A percentile compares a stretch with the other conserved stretches of the same genome.
Evolutionary conservation across 1,140 invertebrate genomes (phyloP).

Genomic region (Lysiphlebus fabarum): DNA sequence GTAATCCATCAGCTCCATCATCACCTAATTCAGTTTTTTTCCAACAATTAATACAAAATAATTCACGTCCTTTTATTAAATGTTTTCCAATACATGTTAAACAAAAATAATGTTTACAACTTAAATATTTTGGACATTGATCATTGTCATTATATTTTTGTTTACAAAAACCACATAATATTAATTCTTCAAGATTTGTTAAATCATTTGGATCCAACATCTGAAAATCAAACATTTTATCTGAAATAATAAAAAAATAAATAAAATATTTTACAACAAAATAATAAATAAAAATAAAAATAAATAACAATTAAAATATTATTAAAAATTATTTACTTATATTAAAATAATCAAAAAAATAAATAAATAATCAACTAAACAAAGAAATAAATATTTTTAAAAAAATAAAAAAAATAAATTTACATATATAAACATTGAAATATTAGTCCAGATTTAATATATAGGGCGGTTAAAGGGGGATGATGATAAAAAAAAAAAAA

Average conservation of each 20-base stretch:
- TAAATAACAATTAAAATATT: neutral
- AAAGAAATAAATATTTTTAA: too few species aligned
- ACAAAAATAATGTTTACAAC: conserved; percentile 75
- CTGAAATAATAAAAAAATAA: too few species aligned
- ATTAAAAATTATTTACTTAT: too few species aligned
- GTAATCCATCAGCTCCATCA: conserved; percentile 62
- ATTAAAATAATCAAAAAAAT: too few species aligned
- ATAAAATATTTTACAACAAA: too few species aligned
- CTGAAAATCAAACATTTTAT: conserved; percentile 35
- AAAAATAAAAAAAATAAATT: too few species aligned
- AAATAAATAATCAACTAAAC: too few species aligned
- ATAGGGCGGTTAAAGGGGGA: too few species aligned
- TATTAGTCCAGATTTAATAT: too few species aligned
- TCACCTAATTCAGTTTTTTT: conserved; percentile 64
- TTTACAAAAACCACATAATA: conserved; percentile 67
- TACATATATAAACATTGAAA: too few species aligned
- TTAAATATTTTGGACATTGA: conserved; percentile 68
- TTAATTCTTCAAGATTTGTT: conserved; percentile 67
- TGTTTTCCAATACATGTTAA: conserved; percentile 67
- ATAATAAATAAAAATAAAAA: neutral
- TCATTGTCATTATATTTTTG: conserved; percentile 67
- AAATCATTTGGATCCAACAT: conserved; percentile 58
- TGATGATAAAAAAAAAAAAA: too few species aligned
- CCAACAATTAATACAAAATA: conserved; percentile 69
- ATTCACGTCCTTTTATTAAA: conserved; percentile 61